These are phyloP conservation scores for Microtus pennsylvanicus DNA, from an alignment of 2,113 vertebrate species.

Conservation along the genomic window DNA sequence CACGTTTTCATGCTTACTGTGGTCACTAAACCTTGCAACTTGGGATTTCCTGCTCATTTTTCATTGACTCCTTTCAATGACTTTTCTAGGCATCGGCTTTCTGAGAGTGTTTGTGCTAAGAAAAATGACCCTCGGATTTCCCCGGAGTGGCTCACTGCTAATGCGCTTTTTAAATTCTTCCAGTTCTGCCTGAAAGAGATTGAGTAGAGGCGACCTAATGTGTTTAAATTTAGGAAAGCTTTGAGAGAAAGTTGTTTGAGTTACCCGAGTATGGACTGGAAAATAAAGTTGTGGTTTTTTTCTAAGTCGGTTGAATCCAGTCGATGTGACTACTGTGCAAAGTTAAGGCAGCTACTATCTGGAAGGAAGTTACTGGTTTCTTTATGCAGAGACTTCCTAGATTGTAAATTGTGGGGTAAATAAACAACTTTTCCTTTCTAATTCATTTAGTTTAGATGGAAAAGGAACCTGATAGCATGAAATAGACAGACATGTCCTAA, in stretches of 20 bases:
- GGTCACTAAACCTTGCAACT: neutral
- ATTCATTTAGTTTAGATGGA: neutral
- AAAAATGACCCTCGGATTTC: neutral
- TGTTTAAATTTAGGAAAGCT: neutral
- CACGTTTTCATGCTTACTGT: neutral
- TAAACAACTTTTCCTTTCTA: neutral
- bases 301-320: neutral
- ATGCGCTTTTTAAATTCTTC: neutral
- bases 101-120: neutral
- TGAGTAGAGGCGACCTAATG: neutral
- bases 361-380: neutral
- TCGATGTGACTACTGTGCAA: neutral
- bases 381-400: neutral
- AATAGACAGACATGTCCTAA: neutral
- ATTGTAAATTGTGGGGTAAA: neutral
- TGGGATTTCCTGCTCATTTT: neutral
- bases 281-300: neutral
- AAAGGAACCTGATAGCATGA: neutral
- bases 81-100: neutral
- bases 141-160: neutral
- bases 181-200: neutral
- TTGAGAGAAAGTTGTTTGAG: neutral
- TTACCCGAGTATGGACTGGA: neutral
- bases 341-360: neutral
- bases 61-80: neutral